Conservation (phyloP, 2,797 vertebrate genomes). For the Psittacula echo region DNA sequence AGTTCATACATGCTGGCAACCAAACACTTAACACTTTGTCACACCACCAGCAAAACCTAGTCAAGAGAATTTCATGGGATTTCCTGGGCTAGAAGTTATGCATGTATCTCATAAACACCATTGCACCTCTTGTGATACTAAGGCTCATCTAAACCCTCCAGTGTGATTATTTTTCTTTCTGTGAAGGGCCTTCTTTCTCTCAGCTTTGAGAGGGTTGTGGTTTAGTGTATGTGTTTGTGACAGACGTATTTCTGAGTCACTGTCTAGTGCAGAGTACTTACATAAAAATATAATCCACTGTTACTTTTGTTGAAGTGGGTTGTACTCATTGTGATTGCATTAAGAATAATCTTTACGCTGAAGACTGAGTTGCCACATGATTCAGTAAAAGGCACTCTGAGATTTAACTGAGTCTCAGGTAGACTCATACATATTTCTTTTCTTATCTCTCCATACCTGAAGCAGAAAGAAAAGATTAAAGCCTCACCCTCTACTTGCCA, state of each 20-base stretch:
- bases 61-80: background rate
- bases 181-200: background rate
- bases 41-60: background rate
- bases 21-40: background rate
- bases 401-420: slow-evolving; percentile 33
- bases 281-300: background rate
- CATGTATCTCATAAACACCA: background rate
- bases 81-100: background rate
- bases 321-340: background rate
- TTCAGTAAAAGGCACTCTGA: slow-evolving; percentile 17
- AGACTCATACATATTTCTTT: slow-evolving; percentile 26
- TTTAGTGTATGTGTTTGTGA: background rate
- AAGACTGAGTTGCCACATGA: background rate
- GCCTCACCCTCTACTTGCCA: slow-evolving; percentile 18
- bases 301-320: background rate
- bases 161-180: background rate
- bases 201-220: background rate
- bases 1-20: background rate
- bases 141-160: background rate
- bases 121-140: background rate
- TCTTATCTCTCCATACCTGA: slow-evolving; percentile 45
- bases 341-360: slow-evolving; percentile 9
- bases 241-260: background rate
- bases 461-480: slow-evolving; percentile 10
- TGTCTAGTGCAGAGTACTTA: background rate